Evolutionary conservation across 2,113 vertebrate genomes (phyloP), one percentile per base, ranked within the genome.

Genomic region (Oncorhynchus tshawytscha): DNA sequence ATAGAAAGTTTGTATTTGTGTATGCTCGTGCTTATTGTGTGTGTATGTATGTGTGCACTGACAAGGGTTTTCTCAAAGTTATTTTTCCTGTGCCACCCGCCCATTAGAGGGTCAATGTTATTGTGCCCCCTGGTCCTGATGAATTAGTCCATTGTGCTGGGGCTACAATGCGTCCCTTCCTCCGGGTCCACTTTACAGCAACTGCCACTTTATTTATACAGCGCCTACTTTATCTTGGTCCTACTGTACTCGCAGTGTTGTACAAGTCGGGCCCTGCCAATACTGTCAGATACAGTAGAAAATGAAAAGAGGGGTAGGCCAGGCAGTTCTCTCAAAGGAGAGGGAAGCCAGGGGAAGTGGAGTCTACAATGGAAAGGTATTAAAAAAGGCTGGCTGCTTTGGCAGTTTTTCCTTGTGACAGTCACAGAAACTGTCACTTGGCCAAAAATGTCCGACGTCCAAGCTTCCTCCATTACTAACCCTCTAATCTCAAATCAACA

Each of bases 61-160:
- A 45, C 39, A 45, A n/a, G 70, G 69, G 80, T 72, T 66, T 67
- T 71, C 80, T 66, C 81, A 57, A 79, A 77, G 78, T 77, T 45
- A 9, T 45, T 45, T 45, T 45, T 45, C 39, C 39, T 86, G 84
- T 86, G 84, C 84, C 77, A 83, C 84, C 81, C 81, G 81, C 77
- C 83, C 77, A 45, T 9, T 79, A 86, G 84, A 81, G 79, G 81
- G 65, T 62, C 81, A 83, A 75, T 86, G 79, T 83, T 79, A 86
- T 83, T 86, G 76, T 83, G 79, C 80, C 79, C 69, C 68, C 39
- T 27, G 69, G 78, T 45, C 72, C 60, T 77, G 51, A 72, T 86
- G 83, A 89, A 84, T 88, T 79, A 83, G 72, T 79, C 71, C 76
- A 87, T 87, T 89, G 88, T 90, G 78, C 72, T 76, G 20, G 69